phyloP scores from a whole-genome alignment of 2,888 invertebrate genomes.

The Tribolium freemani region DNA sequence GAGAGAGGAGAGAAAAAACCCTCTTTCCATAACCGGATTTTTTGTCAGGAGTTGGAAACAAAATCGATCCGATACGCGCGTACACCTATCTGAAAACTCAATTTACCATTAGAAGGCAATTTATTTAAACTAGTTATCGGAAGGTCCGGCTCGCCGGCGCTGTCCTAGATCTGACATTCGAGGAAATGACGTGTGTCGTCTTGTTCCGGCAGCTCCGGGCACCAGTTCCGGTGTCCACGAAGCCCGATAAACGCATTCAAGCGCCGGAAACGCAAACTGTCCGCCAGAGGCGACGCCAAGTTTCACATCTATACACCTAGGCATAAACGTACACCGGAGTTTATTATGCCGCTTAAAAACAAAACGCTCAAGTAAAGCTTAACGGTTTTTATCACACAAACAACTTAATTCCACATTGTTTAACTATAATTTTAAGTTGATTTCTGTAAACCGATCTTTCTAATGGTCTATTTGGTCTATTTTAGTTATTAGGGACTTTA shows the following conservation, averaged over 20 bases:
- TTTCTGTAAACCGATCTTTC: too few relatives aligned
- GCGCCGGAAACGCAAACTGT: constrained; percentile 67
- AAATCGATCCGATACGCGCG: constrained; percentile 28
- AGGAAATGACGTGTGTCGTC: constrained; percentile 70
- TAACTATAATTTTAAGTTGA: too few relatives aligned
- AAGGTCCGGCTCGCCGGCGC: constrained; percentile 46
- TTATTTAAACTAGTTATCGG: constrained; percentile 53
- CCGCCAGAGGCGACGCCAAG: constrained; percentile 63
- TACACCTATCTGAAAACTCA: constrained; percentile 29
- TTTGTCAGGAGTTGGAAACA: constrained; percentile 30
- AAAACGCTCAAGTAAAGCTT: too few relatives aligned
- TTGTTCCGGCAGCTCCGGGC: constrained; percentile 68
- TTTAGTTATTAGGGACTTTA: too few relatives aligned
- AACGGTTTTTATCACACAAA: too few relatives aligned
- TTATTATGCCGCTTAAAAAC: too few relatives aligned
- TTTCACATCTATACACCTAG: constrained; percentile 58
- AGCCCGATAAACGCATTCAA: constrained; percentile 66
- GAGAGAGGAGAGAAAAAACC: neutral
- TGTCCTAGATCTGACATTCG: constrained; percentile 65
- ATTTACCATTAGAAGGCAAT: constrained; percentile 47
- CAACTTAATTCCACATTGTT: too few relatives aligned
- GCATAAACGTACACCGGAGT: neutral
- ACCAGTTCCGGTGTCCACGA: constrained; percentile 67
- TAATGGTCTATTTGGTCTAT: too few relatives aligned
- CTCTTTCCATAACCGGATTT: constrained; percentile 17